Evolutionary conservation across 37 sponge, comb jelly and placozoan genomes (phyloP).

Genomic region (Chondrosia reniformis): DNA sequence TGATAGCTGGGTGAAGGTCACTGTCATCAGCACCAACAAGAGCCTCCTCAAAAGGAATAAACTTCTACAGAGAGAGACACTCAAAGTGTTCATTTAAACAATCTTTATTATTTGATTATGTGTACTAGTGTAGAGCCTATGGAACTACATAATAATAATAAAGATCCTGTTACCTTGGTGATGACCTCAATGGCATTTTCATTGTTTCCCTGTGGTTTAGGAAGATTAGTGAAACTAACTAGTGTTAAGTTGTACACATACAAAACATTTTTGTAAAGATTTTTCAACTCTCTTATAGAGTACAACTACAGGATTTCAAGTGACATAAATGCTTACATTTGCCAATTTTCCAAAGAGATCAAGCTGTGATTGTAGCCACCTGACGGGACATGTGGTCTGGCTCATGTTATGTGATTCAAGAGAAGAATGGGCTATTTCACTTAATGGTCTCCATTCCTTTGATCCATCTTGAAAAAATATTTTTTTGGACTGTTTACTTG

Average conservation of each 20-base stretch:
- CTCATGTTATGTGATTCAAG: background rate
- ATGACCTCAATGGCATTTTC: slow-evolving; percentile 17
- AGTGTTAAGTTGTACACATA: background rate
- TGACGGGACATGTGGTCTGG: background rate
- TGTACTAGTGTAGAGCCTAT: too few species aligned
- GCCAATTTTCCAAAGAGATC: slow-evolving; percentile 57
- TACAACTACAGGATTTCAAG: background rate
- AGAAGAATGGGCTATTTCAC: background rate
- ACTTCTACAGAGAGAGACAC: slow-evolving; percentile 8
- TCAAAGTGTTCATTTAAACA: background rate
- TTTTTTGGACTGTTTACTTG: background rate
- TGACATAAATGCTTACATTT: slow-evolving; percentile 3
- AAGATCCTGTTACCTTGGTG: slow-evolving; percentile 34
- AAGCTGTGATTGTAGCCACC: slow-evolving; percentile 48
- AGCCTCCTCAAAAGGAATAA: slow-evolving; percentile 43
- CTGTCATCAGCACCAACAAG: slow-evolving; percentile 27
- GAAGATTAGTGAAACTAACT: background rate
- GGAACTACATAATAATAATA: too few species aligned
- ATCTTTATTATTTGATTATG: too few species aligned
- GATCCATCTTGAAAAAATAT: background rate
- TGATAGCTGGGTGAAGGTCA: slow-evolving; percentile 30
- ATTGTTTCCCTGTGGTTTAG: slow-evolving; percentile 35
- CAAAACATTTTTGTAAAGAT: background rate
- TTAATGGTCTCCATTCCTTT: background rate
- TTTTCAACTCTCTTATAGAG: background rate